Evolutionary conservation across 2,888 invertebrate genomes (phyloP).

Genomic region (Pomacea canaliculata): DNA sequence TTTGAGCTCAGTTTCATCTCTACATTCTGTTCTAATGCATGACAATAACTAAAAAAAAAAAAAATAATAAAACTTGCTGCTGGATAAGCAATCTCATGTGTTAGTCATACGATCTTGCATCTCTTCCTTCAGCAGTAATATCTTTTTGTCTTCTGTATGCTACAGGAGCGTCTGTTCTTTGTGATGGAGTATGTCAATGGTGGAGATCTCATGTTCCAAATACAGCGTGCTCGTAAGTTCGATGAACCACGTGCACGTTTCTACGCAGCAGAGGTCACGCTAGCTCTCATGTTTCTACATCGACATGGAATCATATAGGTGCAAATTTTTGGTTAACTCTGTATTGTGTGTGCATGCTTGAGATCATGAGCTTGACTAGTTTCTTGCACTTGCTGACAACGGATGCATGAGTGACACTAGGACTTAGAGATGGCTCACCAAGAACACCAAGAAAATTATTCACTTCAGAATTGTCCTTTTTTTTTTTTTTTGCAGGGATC

Average conservation of each 20-base stretch:
- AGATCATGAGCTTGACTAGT: neutral
- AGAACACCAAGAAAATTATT: neutral
- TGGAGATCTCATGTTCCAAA: constrained; percentile 94
- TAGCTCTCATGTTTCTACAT: constrained; percentile 97
- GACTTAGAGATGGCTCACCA: neutral
- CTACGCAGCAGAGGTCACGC: constrained; percentile 98
- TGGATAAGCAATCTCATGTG: no score
- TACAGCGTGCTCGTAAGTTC: constrained; percentile 97
- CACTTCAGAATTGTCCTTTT: no score
- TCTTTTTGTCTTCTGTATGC: constrained; percentile 5
- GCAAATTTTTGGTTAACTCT: constrained; percentile 25
- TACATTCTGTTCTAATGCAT: no score
- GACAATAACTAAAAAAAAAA: no score
- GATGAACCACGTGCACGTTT: constrained; percentile 94
- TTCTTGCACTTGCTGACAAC: no score
- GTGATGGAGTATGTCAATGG: constrained; percentile 99
- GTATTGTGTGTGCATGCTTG: neutral
- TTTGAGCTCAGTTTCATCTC: no score
- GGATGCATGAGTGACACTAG: no score
- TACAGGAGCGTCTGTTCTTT: constrained; percentile 91
- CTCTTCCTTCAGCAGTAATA: no score
- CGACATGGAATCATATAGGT: constrained; percentile 94
- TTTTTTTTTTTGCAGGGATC: constrained; percentile 78
- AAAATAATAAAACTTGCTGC: no score
- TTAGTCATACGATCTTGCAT: no score